Evolutionary conservation across 2,797 vertebrate genomes (phyloP).

Genomic region (Taeniopygia guttata): DNA sequence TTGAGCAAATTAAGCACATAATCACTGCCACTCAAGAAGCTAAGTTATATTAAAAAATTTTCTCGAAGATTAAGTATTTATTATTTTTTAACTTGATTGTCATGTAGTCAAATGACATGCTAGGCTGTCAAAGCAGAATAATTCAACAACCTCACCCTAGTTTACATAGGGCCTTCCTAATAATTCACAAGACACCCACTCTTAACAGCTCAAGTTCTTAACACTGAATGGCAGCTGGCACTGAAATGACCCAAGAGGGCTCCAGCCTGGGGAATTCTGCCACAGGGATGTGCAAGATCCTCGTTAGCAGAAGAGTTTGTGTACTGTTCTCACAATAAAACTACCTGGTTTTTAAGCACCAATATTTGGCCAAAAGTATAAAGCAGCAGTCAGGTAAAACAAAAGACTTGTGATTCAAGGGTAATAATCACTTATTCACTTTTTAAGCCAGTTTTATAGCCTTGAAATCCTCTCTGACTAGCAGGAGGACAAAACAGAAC

Average conservation of each 20-base stretch:
- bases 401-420: accelerated
- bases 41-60: background rate
- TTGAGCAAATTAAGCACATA: accelerated
- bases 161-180: background rate
- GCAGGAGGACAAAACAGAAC: background rate
- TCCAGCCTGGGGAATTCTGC: background rate
- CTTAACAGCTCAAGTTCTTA: background rate
- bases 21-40: background rate
- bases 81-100: background rate
- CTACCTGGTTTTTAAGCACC: background rate
- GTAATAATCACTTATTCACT: background rate
- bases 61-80: background rate
- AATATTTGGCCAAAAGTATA: background rate
- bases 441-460: background rate
- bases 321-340: background rate
- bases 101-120: background rate
- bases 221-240: background rate
- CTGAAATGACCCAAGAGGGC: background rate
- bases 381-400: background rate
- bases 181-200: background rate
- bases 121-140: background rate
- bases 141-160: background rate
- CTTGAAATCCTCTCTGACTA: background rate
- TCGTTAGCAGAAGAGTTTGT: accelerated
- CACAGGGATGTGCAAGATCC: background rate